Evolutionary conservation across 2,797 vertebrate genomes (phyloP).

Genomic region (Darevskia mixta): DNA sequence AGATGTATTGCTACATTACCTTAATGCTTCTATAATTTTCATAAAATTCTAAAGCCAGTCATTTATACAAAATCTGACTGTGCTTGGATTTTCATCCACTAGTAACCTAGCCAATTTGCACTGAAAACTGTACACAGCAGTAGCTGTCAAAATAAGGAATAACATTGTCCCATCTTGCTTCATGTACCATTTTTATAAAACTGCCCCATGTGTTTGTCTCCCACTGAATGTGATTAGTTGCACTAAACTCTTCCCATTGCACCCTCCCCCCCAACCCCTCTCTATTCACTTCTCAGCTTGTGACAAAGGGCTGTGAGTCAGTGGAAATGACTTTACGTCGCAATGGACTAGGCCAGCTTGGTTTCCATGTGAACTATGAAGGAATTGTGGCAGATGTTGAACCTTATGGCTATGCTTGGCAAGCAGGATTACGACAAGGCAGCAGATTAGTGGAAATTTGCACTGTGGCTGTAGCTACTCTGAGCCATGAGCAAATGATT

Average conservation of each 20-base stretch:
- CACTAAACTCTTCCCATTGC: conserved; percentile 11
- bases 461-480: conserved; percentile 94
- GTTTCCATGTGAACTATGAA: conserved; percentile 98
- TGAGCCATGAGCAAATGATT: conserved; percentile 98
- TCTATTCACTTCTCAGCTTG: conserved; percentile 79
- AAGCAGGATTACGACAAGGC: conserved; percentile 94
- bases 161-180: not conserved
- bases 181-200: not conserved
- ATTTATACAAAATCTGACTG: not conserved
- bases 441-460: conserved; percentile 97
- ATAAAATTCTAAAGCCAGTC: conserved; percentile 10
- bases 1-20: conserved; percentile 3
- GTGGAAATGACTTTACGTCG: conserved; percentile 97
- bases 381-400: conserved; percentile 97
- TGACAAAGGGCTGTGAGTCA: conserved; percentile 95
- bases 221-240: accelerated
- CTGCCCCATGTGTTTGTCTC: not conserved
- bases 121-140: not conserved
- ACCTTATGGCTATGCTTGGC: conserved; percentile 97
- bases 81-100: conserved; percentile 13
- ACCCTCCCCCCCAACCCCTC: not conserved
- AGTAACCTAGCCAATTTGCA: conserved; percentile 12
- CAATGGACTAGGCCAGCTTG: conserved; percentile 95
- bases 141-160: conserved; percentile 19
- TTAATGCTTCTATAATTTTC: conserved; percentile 41